Evolutionary conservation across 1,140 invertebrate genomes (phyloP), one percentile per base, ranked within the genome.

Genomic region (Pomacea maculata): DNA sequence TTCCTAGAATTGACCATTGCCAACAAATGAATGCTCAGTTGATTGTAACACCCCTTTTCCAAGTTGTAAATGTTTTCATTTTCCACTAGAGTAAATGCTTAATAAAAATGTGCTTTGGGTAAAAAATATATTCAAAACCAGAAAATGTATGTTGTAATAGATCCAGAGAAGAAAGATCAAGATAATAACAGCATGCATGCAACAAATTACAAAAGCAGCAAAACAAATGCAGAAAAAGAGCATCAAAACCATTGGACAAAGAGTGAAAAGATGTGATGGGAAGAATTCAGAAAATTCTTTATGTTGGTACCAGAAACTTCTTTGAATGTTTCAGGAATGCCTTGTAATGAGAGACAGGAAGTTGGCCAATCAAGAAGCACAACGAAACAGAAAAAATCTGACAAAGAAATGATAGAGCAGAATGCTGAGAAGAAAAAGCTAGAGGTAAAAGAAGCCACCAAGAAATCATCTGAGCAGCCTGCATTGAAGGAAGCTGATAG

Each of bases 351-450:
- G 21, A 21, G 21, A 70, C n/a, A 70, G 21, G 67, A 34, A 70
- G 21, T 25, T n/a, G 64, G 52, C 34, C 1, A 1, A 5, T 25
- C 54, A 21, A 25, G 63, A 34, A 67, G 77, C 75, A 65, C 83
- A 80, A 52, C 84, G 82, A 63, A 84, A 81, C 52, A 86, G 79
- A 67, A 73, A 17, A 80, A 64, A 34, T 45, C 84, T 78, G 63
- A 80, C 14, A 80, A 81, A 77, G 83, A 85, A n/a, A 81, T 19
- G 14, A 25, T 25, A 64, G 65, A 79, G 15, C 25, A 34, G 29
- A 19, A 29, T 14, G 19, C 72, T 29, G 54, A 64, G 64, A 25
- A 54, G 52, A 79, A 61, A 67, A 77, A 74, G 29, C 77, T 21
- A 54, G 70, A 78, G 57, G 21, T 17, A 11, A n/a, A n/a, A n/a